Evolutionary conservation across 2,888 invertebrate genomes (phyloP).

Genomic region (Melanargia galathea): DNA sequence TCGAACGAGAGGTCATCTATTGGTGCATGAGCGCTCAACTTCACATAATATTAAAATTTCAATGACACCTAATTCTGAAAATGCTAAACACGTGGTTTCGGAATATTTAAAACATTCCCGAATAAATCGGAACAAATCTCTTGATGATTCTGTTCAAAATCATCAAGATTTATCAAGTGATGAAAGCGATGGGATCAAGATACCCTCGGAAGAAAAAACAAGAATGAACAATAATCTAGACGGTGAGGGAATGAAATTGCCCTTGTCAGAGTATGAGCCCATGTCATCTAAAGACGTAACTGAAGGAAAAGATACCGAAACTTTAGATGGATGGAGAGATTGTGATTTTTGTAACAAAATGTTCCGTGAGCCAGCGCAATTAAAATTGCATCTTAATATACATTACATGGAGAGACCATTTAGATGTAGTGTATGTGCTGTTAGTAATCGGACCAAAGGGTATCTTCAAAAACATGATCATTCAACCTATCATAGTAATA

Average conservation of each 20-base stretch:
- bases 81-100: slow-evolving; percentile 65
- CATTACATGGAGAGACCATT: slow-evolving; percentile 96
- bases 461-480: slow-evolving; percentile 96
- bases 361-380: slow-evolving; percentile 85
- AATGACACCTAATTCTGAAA: slow-evolving; percentile 83
- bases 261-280: slow-evolving; percentile 10
- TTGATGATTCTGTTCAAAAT: slow-evolving; percentile 59
- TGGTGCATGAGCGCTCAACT: slow-evolving; percentile 95
- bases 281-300: slow-evolving; percentile 80
- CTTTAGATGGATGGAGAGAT: slow-evolving; percentile 88
- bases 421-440: slow-evolving; percentile 94
- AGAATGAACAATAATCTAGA: slow-evolving; percentile 39
- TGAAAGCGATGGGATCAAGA: slow-evolving; percentile 53
- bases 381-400: slow-evolving; percentile 95
- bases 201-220: slow-evolving; percentile 56
- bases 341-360: slow-evolving; percentile 95
- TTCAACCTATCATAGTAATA: slow-evolving; percentile 94
- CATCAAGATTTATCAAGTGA: slow-evolving; percentile 59
- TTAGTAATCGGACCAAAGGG: slow-evolving; percentile 94
- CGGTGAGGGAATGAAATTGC: not conserved
- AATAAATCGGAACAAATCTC: slow-evolving; percentile 67
- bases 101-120: slow-evolving; percentile 81
- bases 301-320: slow-evolving; percentile 78
- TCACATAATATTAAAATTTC: slow-evolving; percentile 96
- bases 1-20: slow-evolving; percentile 93